Base-by-base conservation (phyloP, 2,113 vertebrate species). In the Prietella phreatophila region DNA sequence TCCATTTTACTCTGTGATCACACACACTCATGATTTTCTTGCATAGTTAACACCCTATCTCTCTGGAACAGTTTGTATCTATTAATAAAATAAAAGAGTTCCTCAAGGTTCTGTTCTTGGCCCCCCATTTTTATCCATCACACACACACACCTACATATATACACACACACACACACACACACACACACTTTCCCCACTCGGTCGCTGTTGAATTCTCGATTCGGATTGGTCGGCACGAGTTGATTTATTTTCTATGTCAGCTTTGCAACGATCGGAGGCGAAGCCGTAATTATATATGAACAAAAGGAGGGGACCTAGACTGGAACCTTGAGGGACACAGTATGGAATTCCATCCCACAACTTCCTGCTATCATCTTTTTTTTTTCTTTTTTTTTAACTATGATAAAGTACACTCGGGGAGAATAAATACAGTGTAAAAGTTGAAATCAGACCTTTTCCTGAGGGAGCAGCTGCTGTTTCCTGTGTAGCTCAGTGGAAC, bases 401-500 rank as follows among this genome's bases (percentile, higher is more conserved):
- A 30, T 20, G 10, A 82, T 42, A 19, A 39, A 14, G 8, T 47
- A 33, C 14, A 42, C 0, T 14, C 0, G 4, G 3, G 30, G 1
- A 10, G 79, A 82, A 39, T 22, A 73, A 39, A 69, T 3, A 71
- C 19, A 36, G 13, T 1, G 1, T 6, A 39, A 47, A 80, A 56
- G 76, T 33, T 56, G 15, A 33, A 84, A 36, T 47, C 65, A 20
- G 55, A 96, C 96, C 95, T 96, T 96, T 85, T 96, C 96, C 50
- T 95, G 93, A 60, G 95, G 95, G 63, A 92, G 85, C 36, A 96
- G 91, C 90, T 95, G 93, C 90, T 95, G 95, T 85, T 92, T 93
- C 90, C 93, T 94, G 91, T 96, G 95, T 3, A 96, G 92, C 75
- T 95, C 95, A 42, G 94, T 95, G 20, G 96, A 95, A 86, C 91